Evolutionary conservation across 2,113 vertebrate genomes (phyloP), one percentile per base, ranked within the genome.

Genomic region (Chrysochloris asiatica): DNA sequence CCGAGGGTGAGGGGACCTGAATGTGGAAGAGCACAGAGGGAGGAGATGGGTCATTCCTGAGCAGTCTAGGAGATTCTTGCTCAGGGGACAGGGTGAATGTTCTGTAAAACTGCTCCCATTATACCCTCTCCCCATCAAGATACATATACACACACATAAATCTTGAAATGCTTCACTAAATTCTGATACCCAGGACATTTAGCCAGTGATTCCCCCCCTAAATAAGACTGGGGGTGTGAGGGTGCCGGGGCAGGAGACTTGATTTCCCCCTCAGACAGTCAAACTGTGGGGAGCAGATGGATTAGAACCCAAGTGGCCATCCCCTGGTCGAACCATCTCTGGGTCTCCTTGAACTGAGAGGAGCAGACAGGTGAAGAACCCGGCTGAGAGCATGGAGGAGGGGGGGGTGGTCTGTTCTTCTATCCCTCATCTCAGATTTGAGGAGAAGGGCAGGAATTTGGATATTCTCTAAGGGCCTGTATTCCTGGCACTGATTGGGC

Each of bases 41-140:
- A 77, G 26, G 41, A 36, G 52, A 9, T 1, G 14, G 72, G 93
- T 80, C 93, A 73, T 77, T 86, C 82, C 90, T 41, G 69, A 77
- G 86, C 85, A 67, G 78, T 59, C 54, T 28, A 21, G 71, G 94
- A 69, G 84, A 88, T 21, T 83, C 86, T 73, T 22, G 82, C 84
- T 83, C 83, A 36, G 72, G 81, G 17, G 52, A 26, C 26, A 43
- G 84, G 48, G 50, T 24, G 86, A 52, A 63, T 30, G 69, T 33
- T 65, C 84, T 56, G 24, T 71, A 50, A 90, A 85, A 67, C 59
- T 65, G 67, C 47, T 82, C 81, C 52, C 48, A 1, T 38, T 19
- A 19, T 69, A 71, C 67, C 52, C 50, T 69, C 50, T 6, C 73
- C 50, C 38, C 84, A 33, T 75, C 78, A 50, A 77, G 61, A 75